phyloP scores from a whole-genome alignment of 2,888 invertebrate genomes.

The Noctua fimbriata region DNA sequence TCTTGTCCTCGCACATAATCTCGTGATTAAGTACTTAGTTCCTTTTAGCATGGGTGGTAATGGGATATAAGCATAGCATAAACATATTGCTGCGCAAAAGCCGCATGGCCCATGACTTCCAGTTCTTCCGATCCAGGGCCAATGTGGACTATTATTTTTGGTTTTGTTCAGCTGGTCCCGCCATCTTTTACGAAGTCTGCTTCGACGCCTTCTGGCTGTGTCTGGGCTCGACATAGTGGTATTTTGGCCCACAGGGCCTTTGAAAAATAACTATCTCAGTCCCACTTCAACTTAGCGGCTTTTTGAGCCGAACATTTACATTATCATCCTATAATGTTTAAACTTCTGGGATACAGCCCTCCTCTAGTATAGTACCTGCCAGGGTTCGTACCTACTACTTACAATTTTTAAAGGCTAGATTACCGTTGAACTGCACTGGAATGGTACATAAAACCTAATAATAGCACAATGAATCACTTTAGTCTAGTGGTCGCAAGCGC shows the following conservation, averaged over 20 bases:
- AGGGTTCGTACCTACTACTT: neutral
- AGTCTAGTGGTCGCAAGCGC: neutral
- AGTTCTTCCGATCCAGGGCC: neutral
- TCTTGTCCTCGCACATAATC: slow-evolving; percentile 33
- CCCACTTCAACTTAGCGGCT: neutral
- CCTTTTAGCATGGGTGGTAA: neutral
- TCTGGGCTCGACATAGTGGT: neutral
- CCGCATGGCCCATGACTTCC: neutral
- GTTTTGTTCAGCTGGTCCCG: neutral
- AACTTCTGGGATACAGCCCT: neutral
- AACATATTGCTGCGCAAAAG: neutral
- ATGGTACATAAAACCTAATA: neutral
- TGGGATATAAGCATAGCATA: neutral
- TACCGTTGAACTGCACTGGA: neutral
- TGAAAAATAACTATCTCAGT: no score
- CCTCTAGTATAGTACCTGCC: neutral
- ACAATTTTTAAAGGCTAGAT: no score
- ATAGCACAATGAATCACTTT: neutral
- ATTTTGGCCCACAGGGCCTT: neutral
- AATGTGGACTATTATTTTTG: neutral
- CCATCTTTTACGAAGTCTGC: neutral
- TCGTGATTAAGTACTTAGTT: slow-evolving; percentile 13
- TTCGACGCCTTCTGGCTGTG: neutral
- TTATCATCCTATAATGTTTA: neutral
- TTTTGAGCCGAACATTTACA: neutral